Conservation (phyloP, 1,140 invertebrate genomes). For the Temnothorax nylanderi region DNA sequence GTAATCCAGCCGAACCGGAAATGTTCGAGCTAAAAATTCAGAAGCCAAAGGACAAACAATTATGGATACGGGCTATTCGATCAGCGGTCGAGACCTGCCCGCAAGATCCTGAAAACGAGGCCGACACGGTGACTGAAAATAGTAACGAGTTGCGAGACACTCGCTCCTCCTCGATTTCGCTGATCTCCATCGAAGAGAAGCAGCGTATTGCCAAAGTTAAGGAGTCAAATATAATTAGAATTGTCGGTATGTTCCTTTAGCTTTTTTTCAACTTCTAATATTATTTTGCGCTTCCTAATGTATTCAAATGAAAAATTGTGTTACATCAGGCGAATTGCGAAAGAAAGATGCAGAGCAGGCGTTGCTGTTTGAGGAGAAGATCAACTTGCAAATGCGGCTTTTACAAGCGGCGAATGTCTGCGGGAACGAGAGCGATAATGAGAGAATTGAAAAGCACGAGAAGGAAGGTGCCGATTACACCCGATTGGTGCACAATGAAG, state of each 20-base stretch:
- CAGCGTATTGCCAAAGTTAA: constrained; percentile 90
- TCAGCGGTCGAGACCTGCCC: constrained; percentile 90
- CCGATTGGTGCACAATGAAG: constrained; percentile 80
- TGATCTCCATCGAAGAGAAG: constrained; percentile 90
- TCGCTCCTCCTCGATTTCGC: constrained; percentile 79
- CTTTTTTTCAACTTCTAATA: not conserved
- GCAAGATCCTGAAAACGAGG: constrained; percentile 88
- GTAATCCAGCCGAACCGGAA: constrained; percentile 94
- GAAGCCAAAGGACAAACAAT: constrained; percentile 94
- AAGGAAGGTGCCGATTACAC: constrained; percentile 82
- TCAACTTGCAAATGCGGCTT: constrained; percentile 92
- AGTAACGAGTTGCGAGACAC: constrained; percentile 80
- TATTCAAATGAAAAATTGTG: not conserved
- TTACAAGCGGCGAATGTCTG: constrained; percentile 88
- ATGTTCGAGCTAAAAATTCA: constrained; percentile 98
- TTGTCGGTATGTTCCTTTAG: constrained; percentile 87
- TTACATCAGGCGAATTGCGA: constrained; percentile 89
- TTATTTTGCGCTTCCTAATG: constrained; percentile 18
- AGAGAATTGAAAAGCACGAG: constrained; percentile 76
- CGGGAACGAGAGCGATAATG: constrained; percentile 78
- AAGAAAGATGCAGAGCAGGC: constrained; percentile 96
- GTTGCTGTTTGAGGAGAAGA: constrained; percentile 94
- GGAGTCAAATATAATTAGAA: constrained; percentile 90
- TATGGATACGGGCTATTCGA: constrained; percentile 95
- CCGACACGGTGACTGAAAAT: constrained; percentile 86